Conservation (phyloP, 1,140 invertebrate genomes). For the Eumaeus atala region DNA sequence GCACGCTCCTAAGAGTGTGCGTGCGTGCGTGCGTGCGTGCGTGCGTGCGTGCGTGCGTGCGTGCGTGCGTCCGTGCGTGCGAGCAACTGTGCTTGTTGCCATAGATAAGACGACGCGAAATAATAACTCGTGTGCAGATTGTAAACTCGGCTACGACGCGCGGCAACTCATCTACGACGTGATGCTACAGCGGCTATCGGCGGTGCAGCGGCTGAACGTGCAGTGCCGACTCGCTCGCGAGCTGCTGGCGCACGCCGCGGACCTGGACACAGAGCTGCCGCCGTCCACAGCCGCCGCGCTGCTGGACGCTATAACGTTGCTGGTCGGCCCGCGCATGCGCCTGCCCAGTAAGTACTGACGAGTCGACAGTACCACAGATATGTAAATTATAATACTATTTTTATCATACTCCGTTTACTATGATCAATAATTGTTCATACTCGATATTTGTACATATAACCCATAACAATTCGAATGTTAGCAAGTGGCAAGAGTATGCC, state of each 20-base stretch:
- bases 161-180: constrained; percentile 64
- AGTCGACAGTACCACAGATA: too few relatives aligned
- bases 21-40: too few relatives aligned
- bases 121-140: too few relatives aligned
- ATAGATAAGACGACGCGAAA: too few relatives aligned
- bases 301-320: constrained; percentile 48
- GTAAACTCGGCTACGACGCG: constrained; percentile 43
- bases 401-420: too few relatives aligned
- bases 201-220: constrained; percentile 54
- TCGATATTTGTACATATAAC: too few relatives aligned
- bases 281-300: constrained; percentile 32
- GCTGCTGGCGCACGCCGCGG: constrained; percentile 48
- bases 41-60: too few relatives aligned
- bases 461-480: too few relatives aligned
- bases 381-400: neutral
- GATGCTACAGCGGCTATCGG: constrained; percentile 60
- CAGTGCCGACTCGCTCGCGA: constrained; percentile 56
- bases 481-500: neutral
- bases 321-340: constrained; percentile 50
- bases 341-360: constrained; percentile 37
- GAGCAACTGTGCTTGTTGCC: too few relatives aligned
- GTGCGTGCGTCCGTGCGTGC: too few relatives aligned
- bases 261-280: constrained; percentile 35
- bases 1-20: too few relatives aligned
- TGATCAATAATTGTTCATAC: too few relatives aligned